Conservation (phyloP, 2,113 vertebrate species). For the Burhinus bistriatus region DNA sequence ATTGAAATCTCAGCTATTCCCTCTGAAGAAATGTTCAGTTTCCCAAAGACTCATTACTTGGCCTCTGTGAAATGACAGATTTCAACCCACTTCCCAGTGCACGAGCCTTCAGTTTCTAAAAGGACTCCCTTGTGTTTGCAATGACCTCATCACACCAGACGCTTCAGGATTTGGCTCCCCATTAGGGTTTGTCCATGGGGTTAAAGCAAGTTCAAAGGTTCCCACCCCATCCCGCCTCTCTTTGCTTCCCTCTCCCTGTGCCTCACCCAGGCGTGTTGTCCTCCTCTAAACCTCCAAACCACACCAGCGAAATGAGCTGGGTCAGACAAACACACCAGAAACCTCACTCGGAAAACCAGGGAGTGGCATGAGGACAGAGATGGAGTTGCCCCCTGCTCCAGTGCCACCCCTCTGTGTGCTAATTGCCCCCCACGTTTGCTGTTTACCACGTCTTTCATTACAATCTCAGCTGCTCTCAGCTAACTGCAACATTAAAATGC, state of each 20-base stretch:
- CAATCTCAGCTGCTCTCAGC: not conserved
- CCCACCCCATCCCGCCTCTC: not conserved
- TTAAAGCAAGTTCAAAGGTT: not conserved
- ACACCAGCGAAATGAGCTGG: not conserved
- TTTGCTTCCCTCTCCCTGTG: not conserved
- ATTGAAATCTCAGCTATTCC: not conserved
- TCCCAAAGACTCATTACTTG: not conserved
- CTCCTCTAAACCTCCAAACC: not conserved
- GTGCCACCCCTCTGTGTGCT: rapidly evolving
- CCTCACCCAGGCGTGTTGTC: rapidly evolving
- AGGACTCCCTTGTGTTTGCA: not conserved
- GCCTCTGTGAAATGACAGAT: not conserved
- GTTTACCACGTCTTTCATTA: not conserved
- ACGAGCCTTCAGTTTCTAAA: not conserved
- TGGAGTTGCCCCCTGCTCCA: not conserved
- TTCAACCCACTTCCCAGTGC: not conserved
- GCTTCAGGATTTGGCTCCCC: not conserved
- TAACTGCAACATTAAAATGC: not conserved
- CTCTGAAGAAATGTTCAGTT: not conserved
- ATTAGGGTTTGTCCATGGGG: not conserved
- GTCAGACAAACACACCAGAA: not conserved
- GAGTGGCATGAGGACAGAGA: not conserved
- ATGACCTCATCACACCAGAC: not conserved
- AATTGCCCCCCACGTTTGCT: not conserved
- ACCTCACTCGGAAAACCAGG: not conserved